These are phyloP conservation scores for Ophioninae sp. DNA, from an alignment of 2,888 invertebrate genomes.

Conservation along the genomic window DNA sequence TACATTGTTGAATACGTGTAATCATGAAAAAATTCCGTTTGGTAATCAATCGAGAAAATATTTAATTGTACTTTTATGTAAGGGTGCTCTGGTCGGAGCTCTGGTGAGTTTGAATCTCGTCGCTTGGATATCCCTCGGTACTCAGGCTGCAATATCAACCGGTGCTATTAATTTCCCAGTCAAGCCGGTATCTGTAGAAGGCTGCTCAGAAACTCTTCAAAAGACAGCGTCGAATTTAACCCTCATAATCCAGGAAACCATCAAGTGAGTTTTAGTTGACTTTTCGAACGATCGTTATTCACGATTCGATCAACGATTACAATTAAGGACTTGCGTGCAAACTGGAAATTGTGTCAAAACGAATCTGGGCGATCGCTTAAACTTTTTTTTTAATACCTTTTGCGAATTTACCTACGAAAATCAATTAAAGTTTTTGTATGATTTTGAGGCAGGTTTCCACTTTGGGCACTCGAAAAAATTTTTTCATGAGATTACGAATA, in stretches of 20 bases:
- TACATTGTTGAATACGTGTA: neutral
- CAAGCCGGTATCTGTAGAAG: slow-evolving; percentile 85
- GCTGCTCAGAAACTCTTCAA: slow-evolving; percentile 80
- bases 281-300: slow-evolving; percentile 4
- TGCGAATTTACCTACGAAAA: no score
- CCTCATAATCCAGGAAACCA: slow-evolving; percentile 66
- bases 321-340: no score
- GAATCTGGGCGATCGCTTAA: no score
- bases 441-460: no score
- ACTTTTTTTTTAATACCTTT: no score
- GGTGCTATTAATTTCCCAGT: slow-evolving; percentile 84
- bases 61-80: neutral
- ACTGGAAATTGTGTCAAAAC: no score
- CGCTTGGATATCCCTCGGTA: slow-evolving; percentile 87
- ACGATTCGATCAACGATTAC: slow-evolving; percentile 32
- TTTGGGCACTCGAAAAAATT: no score
- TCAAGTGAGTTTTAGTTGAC: slow-evolving; percentile 63
- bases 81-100: slow-evolving; percentile 87
- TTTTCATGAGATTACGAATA: no score
- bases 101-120: slow-evolving; percentile 84
- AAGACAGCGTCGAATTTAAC: slow-evolving; percentile 71
- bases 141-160: slow-evolving; percentile 86
- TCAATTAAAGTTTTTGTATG: no score
- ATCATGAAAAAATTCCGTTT: neutral
- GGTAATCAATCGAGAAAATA: neutral